Base-by-base conservation (phyloP, 2,888 invertebrate genomes). In the Hemithea aestivaria region DNA sequence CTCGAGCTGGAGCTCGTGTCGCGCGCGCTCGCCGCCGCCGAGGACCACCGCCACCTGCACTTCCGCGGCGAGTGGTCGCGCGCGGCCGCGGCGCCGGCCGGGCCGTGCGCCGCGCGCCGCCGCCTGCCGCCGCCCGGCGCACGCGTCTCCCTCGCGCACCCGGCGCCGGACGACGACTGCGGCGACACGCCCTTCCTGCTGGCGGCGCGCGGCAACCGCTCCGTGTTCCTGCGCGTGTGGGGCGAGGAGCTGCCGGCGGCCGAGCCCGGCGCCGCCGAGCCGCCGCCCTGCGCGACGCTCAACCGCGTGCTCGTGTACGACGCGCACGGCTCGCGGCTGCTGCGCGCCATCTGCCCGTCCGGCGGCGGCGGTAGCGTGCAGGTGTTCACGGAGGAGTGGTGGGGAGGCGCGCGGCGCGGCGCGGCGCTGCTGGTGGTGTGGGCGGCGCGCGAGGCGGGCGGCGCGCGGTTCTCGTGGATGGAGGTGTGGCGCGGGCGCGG, bases 301-400 rank as follows among this genome's bases (percentile, higher is more conserved):
- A 96, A 96, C 73, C 89, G 96, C 21, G 85, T 96, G 39, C 90
- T 96, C 48, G 90, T 96, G 26, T 96, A 95, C 75, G 92, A 94
- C 7, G 94, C 95, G 26, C 88, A 90, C 3, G 84, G 89, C 1
- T 87, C 73, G 64, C 72, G 30, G 28, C 53, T 20, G 12, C 10
- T 11, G 10, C 20, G 8, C 6, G 34, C 23, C 5, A 9, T 20
- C 11, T 22, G 12, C 7, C 21, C 11, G 16, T 8, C 2, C 6
- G 20, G n/a, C n/a, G 24, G n/a, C n/a, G 1, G 9, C 53, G 12
- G n/a, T 0, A 6, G 11, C 7, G 26, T 7, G 58, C 48, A 11
- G 48, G 16, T 16, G 16, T 16, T 16, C 16, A 16, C 16, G 16
- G 16, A 16, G 16, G 16, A 16, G 16, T 16, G 16, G 16, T 16